phyloP scores from a whole-genome alignment of 1,140 invertebrate genomes.

The Zaprionus inermis region DNA sequence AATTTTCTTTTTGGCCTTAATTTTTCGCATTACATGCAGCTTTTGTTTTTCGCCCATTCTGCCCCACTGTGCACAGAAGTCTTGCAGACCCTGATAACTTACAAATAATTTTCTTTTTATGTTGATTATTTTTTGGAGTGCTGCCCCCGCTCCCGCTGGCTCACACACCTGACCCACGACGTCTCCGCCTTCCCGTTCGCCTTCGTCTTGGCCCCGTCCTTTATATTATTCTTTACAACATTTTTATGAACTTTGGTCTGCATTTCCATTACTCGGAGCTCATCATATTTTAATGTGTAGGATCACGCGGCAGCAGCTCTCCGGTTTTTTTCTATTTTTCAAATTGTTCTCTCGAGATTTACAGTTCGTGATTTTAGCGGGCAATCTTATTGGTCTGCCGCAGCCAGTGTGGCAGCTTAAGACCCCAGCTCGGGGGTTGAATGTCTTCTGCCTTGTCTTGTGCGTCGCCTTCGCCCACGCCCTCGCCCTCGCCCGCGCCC shows the following conservation, averaged over 20 bases:
- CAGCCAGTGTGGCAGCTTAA: neutral
- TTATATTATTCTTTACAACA: constrained; percentile 63
- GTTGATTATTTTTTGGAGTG: constrained; percentile 75
- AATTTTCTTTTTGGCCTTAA: constrained; percentile 3
- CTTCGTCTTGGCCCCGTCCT: neutral
- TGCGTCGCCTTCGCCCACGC: neutral
- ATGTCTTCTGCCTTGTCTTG: neutral
- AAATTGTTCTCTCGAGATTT: constrained; percentile 78
- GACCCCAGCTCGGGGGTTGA: neutral
- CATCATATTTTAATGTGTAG: constrained; percentile 80
- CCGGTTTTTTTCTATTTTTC: constrained; percentile 70
- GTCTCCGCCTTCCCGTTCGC: constrained; percentile 5
- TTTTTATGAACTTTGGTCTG: constrained; percentile 81
- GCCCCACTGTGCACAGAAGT: constrained; percentile 37
- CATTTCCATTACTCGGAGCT: constrained; percentile 64
- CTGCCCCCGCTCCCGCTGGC: neutral
- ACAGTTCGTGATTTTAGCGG: constrained; percentile 73
- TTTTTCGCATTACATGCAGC: no score
- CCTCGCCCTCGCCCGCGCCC: neutral
- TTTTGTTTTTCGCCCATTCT: neutral
- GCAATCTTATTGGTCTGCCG: constrained; percentile 47
- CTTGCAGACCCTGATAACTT: constrained; percentile 72
- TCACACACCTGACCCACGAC: constrained; percentile 49
- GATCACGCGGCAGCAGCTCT: constrained; percentile 63
- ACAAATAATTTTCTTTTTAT: constrained; percentile 82